Evolutionary conservation across 1,140 invertebrate genomes (phyloP).

Genomic region (Spodoptera frugiperda): DNA sequence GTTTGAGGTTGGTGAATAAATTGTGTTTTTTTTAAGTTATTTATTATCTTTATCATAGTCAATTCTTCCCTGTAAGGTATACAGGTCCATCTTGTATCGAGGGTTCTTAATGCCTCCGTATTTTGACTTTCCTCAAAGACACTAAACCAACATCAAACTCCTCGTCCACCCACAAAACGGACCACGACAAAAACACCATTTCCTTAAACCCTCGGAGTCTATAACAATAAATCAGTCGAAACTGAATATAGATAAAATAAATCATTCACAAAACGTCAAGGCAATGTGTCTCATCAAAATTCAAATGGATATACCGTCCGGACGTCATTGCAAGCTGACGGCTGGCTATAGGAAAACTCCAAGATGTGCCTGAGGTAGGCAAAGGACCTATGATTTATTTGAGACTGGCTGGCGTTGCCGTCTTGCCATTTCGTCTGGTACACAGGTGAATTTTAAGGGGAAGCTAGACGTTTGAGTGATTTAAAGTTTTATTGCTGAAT

Average conservation of each 20-base stretch:
- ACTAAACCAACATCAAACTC: too few species aligned
- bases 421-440: not conserved
- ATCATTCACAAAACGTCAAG: slow-evolving; percentile 53
- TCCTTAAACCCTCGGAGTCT: not conserved
- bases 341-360: slow-evolving; percentile 7
- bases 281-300: slow-evolving; percentile 50
- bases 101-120: too few species aligned
- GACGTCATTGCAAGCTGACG: slow-evolving; percentile 34
- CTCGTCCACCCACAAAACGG: too few species aligned
- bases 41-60: too few species aligned
- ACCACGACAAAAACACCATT: not conserved
- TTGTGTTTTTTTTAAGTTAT: too few species aligned
- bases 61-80: too few species aligned
- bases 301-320: slow-evolving; percentile 13
- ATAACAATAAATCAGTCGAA: slow-evolving; percentile 31
- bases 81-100: too few species aligned
- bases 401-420: not conserved
- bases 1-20: too few species aligned
- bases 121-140: too few species aligned
- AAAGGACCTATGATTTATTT: slow-evolving; percentile 16
- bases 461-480: too few species aligned
- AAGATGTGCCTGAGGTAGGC: slow-evolving; percentile 5
- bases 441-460: not conserved
- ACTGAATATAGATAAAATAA: slow-evolving; percentile 59
- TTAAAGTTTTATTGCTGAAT: too few species aligned